Base-by-base conservation (phyloP, 1,140 invertebrate genomes). In the Eriocheir sinensis region DNA sequence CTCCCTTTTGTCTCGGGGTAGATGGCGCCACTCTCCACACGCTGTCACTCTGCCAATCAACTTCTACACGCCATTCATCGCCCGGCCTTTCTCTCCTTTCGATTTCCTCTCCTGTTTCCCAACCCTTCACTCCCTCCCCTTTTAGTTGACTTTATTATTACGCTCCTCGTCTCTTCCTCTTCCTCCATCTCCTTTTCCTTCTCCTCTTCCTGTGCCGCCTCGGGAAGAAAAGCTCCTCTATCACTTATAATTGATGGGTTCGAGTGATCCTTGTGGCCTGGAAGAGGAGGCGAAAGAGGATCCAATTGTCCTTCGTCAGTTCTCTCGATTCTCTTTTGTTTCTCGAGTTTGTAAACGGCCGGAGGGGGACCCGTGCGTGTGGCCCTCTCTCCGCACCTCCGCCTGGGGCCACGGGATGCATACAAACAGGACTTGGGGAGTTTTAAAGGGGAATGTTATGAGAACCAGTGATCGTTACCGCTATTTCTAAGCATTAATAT, bases 1-100 rank as follows among this genome's bases (percentile, higher is more conserved):
- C 81, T 85, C 81, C 40, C 15, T 81, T 81, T 34, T 83, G n/a
- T 83, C 81, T 83, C 81, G n/a, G n/a, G n/a, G n/a, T n/a, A n/a
- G n/a, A n/a, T n/a, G n/a, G n/a, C n/a, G n/a, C n/a, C n/a, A n/a
- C n/a, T n/a, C n/a, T n/a, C n/a, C n/a, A n/a, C n/a, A n/a, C n/a
- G n/a, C n/a, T n/a, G n/a, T n/a, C n/a, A n/a, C n/a, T n/a, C n/a
- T n/a, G n/a, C n/a, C n/a, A n/a, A n/a, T n/a, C n/a, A n/a, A n/a
- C n/a, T n/a, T n/a, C n/a, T n/a, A n/a, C n/a, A n/a, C n/a, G n/a
- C n/a, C n/a, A n/a, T n/a, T n/a, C n/a, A n/a, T n/a, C n/a, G n/a
- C n/a, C n/a, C n/a, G n/a, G n/a, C 44, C 21, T n/a, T 72, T 2
- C 0, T 44, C 34, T 27, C n/a, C 85, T 4, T 41, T 44, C 85